phyloP scores from a whole-genome alignment of 2,888 invertebrate species.

The Amphipyra berbera region DNA sequence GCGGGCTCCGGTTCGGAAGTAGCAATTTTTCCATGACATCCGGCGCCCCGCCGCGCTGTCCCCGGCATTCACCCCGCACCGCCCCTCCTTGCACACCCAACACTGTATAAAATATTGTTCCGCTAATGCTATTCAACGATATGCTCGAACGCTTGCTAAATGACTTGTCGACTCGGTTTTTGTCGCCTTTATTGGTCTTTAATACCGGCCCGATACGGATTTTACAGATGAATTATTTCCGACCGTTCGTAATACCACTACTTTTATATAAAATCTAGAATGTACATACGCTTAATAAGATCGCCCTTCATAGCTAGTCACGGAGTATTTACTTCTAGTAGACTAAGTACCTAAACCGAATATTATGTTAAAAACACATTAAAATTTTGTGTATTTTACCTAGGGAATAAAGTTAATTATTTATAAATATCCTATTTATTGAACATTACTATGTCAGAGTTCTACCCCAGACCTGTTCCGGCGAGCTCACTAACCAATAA shows the following conservation, averaged over 20 bases:
- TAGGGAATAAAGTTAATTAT: neutral
- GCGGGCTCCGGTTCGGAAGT: conserved; percentile 80
- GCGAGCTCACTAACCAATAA: conserved; percentile 60
- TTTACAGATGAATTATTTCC: conserved; percentile 47
- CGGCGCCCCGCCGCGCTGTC: conserved; percentile 81
- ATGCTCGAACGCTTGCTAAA: conserved; percentile 70
- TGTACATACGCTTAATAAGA: conserved; percentile 7
- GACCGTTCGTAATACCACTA: conserved; percentile 18
- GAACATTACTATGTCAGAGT: neutral
- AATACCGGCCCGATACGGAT: conserved; percentile 35
- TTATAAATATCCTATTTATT: neutral
- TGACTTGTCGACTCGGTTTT: conserved; percentile 61
- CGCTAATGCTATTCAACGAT: conserved; percentile 72
- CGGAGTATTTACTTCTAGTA: conserved; percentile 4
- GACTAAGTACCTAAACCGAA: conserved; percentile 10
- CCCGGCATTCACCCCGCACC: conserved; percentile 67
- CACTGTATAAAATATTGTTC: conserved; percentile 75
- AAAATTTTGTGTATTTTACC: neutral
- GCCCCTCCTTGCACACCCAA: conserved; percentile 52
- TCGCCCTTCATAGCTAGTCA: conserved; percentile 11
- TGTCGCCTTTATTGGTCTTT: conserved; percentile 51
- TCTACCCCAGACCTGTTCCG: conserved; percentile 6
- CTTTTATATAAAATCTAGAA: conserved; percentile 19
- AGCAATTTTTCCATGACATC: conserved; percentile 87
- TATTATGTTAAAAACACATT: conserved; percentile 5